Evolutionary conservation across 2,113 vertebrate species (phyloP).

Genomic region (Trogon surrucura): DNA sequence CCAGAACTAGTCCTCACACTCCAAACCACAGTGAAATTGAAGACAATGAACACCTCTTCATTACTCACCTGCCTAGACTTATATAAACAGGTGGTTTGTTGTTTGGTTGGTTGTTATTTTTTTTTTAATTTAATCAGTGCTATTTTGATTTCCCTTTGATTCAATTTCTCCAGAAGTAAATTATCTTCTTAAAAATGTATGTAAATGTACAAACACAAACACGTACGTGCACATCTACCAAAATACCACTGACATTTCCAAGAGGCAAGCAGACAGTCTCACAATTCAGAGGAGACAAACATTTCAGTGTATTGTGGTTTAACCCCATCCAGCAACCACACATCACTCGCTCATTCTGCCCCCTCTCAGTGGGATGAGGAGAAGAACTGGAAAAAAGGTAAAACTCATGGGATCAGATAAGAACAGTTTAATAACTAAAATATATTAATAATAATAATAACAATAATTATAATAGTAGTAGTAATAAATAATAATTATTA

Average conservation of each 20-base stretch:
- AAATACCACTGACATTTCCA: background rate
- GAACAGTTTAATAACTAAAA: too few relatives aligned
- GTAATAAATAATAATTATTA: too few relatives aligned
- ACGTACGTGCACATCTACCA: rapidly evolving
- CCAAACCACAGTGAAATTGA: background rate
- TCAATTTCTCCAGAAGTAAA: background rate
- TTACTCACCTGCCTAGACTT: background rate
- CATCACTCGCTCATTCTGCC: too few relatives aligned
- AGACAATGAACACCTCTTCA: background rate
- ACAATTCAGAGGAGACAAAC: background rate
- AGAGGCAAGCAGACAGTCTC: background rate
- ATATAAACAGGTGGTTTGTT: background rate
- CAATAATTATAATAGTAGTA: too few relatives aligned
- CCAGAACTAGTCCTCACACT: background rate
- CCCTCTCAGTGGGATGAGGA: too few relatives aligned
- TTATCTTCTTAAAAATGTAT: background rate
- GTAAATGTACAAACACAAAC: rapidly evolving
- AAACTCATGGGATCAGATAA: too few relatives aligned
- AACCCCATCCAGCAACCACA: too few relatives aligned
- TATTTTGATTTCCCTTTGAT: background rate
- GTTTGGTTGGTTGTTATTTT: background rate
- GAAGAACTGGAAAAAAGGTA: too few relatives aligned
- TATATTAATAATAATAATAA: too few relatives aligned
- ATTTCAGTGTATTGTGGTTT: background rate
- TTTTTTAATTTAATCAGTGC: background rate